Percentiles rank a stretch among this genome's conserved stretches.
Evolutionary conservation across 2,888 invertebrate genomes (phyloP).

Genomic region (Asteroscopus sphinx): DNA sequence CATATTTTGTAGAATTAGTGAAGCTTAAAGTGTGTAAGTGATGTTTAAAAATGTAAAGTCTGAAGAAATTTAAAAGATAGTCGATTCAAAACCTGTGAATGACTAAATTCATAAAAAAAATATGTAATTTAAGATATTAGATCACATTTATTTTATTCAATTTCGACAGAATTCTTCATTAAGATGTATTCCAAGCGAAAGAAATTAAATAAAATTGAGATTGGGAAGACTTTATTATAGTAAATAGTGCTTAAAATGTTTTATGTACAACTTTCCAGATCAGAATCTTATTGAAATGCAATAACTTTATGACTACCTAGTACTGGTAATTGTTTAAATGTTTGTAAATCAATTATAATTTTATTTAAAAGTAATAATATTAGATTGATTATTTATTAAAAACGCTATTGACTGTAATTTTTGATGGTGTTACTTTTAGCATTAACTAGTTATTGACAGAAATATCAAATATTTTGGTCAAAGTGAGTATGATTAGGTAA

Average conservation of each 20-base stretch:
- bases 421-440: slow-evolving; percentile 7
- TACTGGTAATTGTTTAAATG: slow-evolving; percentile 12
- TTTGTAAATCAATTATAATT: slow-evolving; percentile 6
- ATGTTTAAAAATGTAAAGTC: no score
- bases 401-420: slow-evolving; percentile 12
- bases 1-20: no score
- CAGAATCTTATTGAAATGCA: slow-evolving; percentile 29
- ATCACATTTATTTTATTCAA: no score
- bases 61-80: no score
- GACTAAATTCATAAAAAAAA: no score
- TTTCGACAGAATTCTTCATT: no score
- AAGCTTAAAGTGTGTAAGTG: no score
- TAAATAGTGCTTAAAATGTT: slow-evolving; percentile 7
- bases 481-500: background rate
- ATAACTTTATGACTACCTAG: slow-evolving; percentile 20
- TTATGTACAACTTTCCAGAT: slow-evolving; percentile 30
- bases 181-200: no score
- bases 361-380: slow-evolving; percentile 19
- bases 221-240: slow-evolving; percentile 23
- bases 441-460: slow-evolving; percentile 8
- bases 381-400: slow-evolving; percentile 16
- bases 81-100: no score
- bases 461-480: background rate
- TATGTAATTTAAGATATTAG: no score
- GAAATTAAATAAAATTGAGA: background rate